Evolutionary conservation across 2,888 invertebrate genomes (phyloP).

Genomic region (Automeris io): DNA sequence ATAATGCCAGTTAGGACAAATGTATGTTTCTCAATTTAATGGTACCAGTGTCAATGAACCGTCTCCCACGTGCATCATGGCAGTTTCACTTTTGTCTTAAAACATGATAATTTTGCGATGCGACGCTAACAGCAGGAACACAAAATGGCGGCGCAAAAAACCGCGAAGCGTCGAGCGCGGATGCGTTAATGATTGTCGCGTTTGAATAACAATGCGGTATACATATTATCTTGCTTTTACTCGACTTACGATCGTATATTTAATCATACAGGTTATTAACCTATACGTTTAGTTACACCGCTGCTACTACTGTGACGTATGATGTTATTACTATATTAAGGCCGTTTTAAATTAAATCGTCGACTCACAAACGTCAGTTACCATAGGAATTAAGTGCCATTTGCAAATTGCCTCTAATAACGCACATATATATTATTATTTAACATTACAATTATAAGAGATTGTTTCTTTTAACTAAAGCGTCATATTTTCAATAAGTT

Average conservation of each 20-base stretch:
- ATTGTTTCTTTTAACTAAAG: too few relatives aligned
- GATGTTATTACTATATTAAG: constrained; percentile 14
- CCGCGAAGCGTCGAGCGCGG: constrained; percentile 36
- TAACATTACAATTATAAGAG: too few relatives aligned
- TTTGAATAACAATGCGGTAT: constrained; percentile 52
- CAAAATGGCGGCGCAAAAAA: constrained; percentile 59
- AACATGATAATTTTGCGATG: constrained; percentile 44
- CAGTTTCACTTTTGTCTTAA: constrained; percentile 66
- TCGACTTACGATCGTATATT: constrained; percentile 14
- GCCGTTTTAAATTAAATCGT: too few relatives aligned
- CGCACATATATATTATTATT: too few relatives aligned
- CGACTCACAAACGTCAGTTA: too few relatives aligned
- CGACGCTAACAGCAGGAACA: constrained; percentile 35
- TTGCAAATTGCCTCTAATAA: too few relatives aligned
- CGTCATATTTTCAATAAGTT: too few relatives aligned
- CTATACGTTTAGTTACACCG: constrained; percentile 15
- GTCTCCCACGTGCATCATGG: constrained; percentile 16
- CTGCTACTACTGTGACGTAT: too few relatives aligned
- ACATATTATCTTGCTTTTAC: constrained; percentile 35
- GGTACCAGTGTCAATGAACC: constrained; percentile 3
- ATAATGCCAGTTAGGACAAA: too few relatives aligned
- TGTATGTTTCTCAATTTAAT: too few relatives aligned
- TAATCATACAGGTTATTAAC: constrained; percentile 18
- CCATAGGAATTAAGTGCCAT: too few relatives aligned
- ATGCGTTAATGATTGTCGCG: constrained; percentile 42